Evolutionary conservation across 2,888 invertebrate genomes (phyloP).

Genomic region (Coenonympha glycerion): DNA sequence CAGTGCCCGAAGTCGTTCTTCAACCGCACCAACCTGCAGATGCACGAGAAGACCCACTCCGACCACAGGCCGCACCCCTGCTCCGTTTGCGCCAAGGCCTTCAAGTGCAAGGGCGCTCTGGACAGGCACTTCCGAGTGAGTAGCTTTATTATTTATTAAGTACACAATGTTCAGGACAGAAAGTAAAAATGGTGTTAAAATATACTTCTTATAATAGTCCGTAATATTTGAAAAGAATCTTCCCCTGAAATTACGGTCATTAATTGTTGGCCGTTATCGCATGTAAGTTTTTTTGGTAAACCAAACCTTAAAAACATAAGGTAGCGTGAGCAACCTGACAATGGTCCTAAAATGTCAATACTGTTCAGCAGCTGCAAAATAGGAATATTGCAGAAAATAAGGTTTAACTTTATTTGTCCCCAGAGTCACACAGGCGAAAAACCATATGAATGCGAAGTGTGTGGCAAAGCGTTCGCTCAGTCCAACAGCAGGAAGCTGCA

Average conservation of each 20-base stretch:
- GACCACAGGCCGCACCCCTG: slow-evolving; percentile 56
- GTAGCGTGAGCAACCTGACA: too few relatives aligned
- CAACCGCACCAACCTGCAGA: slow-evolving; percentile 59
- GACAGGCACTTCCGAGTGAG: slow-evolving; percentile 54
- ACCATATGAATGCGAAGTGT: slow-evolving; percentile 58
- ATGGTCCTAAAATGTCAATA: too few relatives aligned
- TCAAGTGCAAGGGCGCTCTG: slow-evolving; percentile 61
- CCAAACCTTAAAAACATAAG: too few relatives aligned
- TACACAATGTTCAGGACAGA: not conserved
- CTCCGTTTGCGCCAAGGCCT: slow-evolving; percentile 54
- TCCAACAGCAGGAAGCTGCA: slow-evolving; percentile 56
- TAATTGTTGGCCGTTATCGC: too few relatives aligned
- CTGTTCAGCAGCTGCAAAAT: not conserved
- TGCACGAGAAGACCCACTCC: slow-evolving; percentile 63
- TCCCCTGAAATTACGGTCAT: too few relatives aligned
- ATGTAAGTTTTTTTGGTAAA: too few relatives aligned
- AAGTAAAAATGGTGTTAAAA: too few relatives aligned
- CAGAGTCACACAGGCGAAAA: slow-evolving; percentile 55
- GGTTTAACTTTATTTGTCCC: not conserved
- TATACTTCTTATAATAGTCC: too few relatives aligned
- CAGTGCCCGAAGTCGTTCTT: slow-evolving; percentile 59
- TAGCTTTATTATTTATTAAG: not conserved
- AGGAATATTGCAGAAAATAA: too few relatives aligned
- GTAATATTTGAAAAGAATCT: too few relatives aligned
- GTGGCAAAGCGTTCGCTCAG: slow-evolving; percentile 57